phyloP scores from a whole-genome alignment of 2,888 invertebrate genomes.

The Resseliella maxima region DNA sequence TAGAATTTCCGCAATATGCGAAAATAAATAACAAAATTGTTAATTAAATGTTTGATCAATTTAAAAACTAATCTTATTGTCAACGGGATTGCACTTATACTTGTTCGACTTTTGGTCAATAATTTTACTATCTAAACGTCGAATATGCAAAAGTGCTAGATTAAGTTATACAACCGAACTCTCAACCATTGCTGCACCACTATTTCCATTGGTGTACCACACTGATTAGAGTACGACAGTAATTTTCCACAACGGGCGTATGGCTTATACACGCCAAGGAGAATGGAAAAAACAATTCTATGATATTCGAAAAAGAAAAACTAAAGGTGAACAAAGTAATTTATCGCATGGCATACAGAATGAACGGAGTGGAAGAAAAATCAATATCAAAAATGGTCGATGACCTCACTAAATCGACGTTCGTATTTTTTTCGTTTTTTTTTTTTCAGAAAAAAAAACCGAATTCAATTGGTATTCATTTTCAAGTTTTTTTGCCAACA shows the following conservation, averaged over 20 bases:
- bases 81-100: conserved; percentile 25
- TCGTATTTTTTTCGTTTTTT: neutral
- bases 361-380: neutral
- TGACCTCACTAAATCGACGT: neutral
- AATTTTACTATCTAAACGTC: neutral
- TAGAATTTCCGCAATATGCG: conserved; percentile 10
- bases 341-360: neutral
- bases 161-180: neutral
- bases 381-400: neutral
- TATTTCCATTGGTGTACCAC: conserved; percentile 32
- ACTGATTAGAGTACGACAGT: conserved; percentile 43
- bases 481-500: neutral
- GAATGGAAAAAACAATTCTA: neutral
- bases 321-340: neutral
- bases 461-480: too few species aligned
- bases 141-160: conserved; percentile 42
- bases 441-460: neutral
- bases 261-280: too few species aligned
- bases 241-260: neutral
- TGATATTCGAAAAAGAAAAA: neutral
- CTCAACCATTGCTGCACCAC: conserved; percentile 55
- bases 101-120: neutral
- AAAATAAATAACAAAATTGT: too few species aligned
- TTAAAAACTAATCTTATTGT: neutral
- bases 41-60: conserved; percentile 16